These are phyloP conservation scores for Nothoprocta pentlandii DNA, from an alignment of 2,113 vertebrate genomes.

Conservation along the genomic window DNA sequence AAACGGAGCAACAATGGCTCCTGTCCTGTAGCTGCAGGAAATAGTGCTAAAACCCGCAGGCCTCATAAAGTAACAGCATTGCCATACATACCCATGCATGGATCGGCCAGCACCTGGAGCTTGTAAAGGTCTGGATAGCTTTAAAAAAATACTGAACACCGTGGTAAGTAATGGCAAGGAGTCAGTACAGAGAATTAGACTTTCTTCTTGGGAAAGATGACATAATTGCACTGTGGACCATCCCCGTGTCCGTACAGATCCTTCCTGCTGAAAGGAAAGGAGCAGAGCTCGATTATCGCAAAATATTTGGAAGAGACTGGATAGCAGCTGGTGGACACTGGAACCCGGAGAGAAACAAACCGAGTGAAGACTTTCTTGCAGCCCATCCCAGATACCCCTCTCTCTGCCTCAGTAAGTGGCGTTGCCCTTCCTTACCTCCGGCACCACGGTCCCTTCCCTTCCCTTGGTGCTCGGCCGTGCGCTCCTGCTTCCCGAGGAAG, in stretches of 20 bases:
- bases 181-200: background rate
- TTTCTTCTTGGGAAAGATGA: background rate
- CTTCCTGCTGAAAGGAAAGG: conserved; percentile 83
- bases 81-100: background rate
- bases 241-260: conserved; percentile 77
- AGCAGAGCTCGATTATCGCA: conserved; percentile 94
- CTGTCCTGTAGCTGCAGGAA: background rate
- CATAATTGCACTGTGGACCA: background rate
- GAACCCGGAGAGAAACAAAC: conserved; percentile 75
- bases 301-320: conserved; percentile 91
- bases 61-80: background rate
- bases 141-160: background rate
- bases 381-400: conserved; percentile 87
- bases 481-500: background rate
- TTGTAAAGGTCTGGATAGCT: background rate
- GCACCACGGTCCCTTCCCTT: background rate
- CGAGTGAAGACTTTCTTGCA: conserved; percentile 78
- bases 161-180: background rate
- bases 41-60: background rate
- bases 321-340: conserved; percentile 84
- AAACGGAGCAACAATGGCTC: background rate
- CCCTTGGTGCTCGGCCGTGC: rapidly evolving
- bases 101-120: background rate
- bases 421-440: background rate
- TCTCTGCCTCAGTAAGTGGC: conserved; percentile 87